Evolutionary conservation across 2,888 invertebrate genomes (phyloP).

Genomic region (Schizotus pectinicornis): DNA sequence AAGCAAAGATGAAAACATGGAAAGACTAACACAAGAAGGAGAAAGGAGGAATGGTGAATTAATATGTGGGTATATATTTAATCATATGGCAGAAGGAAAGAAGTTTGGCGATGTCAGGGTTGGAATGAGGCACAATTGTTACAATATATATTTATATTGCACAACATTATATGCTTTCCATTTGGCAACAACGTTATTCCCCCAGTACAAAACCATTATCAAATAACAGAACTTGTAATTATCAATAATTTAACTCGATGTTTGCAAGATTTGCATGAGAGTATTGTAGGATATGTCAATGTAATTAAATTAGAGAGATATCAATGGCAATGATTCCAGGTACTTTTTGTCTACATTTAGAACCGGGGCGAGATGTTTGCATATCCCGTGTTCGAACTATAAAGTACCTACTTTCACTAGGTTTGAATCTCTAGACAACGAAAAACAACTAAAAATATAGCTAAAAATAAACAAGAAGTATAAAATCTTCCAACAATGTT

Average conservation of each 20-base stretch:
- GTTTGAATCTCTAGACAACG: conserved; percentile 7
- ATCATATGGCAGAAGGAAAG: background rate
- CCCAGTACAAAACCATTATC: conserved; percentile 28
- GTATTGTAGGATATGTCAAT: conserved; percentile 31
- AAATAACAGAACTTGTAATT: conserved; percentile 31
- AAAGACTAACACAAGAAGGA: too few relatives aligned
- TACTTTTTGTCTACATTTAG: conserved; percentile 4
- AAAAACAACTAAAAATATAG: conserved; percentile 4
- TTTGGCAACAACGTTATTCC: conserved; percentile 36
- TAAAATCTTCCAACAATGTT: conserved; percentile 46
- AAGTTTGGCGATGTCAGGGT: background rate
- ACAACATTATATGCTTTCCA: conserved; percentile 34
- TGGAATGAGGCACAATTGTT: background rate
- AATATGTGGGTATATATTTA: too few relatives aligned
- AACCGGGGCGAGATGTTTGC: background rate
- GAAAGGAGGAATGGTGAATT: too few relatives aligned
- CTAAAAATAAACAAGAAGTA: conserved; percentile 30
- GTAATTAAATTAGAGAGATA: conserved; percentile 8
- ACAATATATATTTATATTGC: conserved; percentile 26
- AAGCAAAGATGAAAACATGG: too few relatives aligned
- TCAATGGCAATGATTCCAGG: background rate
- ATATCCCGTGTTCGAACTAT: background rate
- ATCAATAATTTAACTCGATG: conserved; percentile 20
- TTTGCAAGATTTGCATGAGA: conserved; percentile 23
- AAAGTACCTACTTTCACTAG: conserved; percentile 19